Percentiles rank a stretch among this genome's conserved stretches.
phyloP scores from a whole-genome alignment of 2,888 invertebrate genomes.

The Mimachlamys varia region DNA sequence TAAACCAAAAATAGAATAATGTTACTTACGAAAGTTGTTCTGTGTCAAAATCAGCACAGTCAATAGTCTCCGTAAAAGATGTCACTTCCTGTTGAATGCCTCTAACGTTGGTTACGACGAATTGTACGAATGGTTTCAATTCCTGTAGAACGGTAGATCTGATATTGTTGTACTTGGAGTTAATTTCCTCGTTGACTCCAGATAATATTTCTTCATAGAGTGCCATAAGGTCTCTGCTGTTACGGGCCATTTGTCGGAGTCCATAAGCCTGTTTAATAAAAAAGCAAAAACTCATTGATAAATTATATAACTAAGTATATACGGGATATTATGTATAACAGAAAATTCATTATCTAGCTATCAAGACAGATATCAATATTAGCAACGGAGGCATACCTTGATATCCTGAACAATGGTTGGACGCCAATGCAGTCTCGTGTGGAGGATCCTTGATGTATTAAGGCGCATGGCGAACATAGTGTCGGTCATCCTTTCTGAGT shows the following conservation, averaged over 20 bases:
- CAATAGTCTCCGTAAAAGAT: background rate
- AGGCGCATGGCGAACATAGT: constrained; percentile 62
- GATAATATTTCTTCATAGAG: constrained; percentile 36
- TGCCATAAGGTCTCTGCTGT: constrained; percentile 38
- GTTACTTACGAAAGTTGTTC: background rate
- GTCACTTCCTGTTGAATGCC: background rate
- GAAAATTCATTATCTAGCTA: background rate
- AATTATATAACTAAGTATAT: background rate
- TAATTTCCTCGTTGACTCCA: constrained; percentile 46
- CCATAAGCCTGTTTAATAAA: constrained; percentile 41
- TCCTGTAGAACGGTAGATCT: constrained; percentile 39
- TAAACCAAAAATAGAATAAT: too few species aligned
- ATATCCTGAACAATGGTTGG: constrained; percentile 63
- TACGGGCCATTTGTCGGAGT: constrained; percentile 36
- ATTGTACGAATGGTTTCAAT: constrained; percentile 43
- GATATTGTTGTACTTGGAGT: constrained; percentile 45
- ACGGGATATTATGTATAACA: background rate
- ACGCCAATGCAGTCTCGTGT: constrained; percentile 70
- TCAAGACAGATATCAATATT: background rate
- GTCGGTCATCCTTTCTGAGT: constrained; percentile 60
- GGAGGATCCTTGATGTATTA: constrained; percentile 69
- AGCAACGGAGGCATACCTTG: constrained; percentile 54
- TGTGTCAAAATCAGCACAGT: background rate
- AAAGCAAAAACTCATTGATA: background rate
- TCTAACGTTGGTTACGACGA: background rate